These are phyloP conservation scores for Microchirus variegatus DNA, from an alignment of 2,797 vertebrate genomes.

Conservation along the genomic window DNA sequence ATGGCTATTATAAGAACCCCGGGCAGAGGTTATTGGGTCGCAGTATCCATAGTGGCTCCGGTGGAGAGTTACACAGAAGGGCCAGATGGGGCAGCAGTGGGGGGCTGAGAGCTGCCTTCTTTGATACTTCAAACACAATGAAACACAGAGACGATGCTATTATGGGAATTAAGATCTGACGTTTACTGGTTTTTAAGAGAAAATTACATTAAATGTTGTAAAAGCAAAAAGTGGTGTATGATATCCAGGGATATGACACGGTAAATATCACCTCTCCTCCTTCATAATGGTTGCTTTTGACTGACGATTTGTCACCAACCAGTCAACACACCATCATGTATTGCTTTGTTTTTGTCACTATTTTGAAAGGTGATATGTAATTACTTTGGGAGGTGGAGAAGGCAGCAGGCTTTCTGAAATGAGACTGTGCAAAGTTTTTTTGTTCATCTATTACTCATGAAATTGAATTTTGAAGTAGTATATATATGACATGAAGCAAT, in stretches of 20 bases:
- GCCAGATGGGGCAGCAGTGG: conserved; percentile 70
- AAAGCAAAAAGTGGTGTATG: neutral
- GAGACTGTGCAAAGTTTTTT: conserved; percentile 1
- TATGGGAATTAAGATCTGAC: conserved; percentile 24
- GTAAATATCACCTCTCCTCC: neutral
- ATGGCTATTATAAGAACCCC: conserved; percentile 61
- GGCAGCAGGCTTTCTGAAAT: neutral
- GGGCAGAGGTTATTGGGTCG: conserved; percentile 65
- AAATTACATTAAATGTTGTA: neutral
- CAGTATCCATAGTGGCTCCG: conserved; percentile 47
- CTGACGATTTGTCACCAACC: neutral
- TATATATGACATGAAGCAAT: neutral
- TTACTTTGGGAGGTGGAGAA: neutral
- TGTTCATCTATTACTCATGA: conserved; percentile 7
- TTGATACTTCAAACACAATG: too few relatives aligned
- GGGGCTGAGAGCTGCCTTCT: conserved; percentile 45
- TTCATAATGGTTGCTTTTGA: neutral
- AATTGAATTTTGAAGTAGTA: neutral
- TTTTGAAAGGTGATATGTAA: neutral
- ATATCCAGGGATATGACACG: neutral
- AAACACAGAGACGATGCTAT: conserved; percentile 19
- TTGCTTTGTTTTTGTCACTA: neutral
- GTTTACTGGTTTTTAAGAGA: neutral
- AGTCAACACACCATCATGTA: neutral
- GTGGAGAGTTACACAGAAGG: conserved; percentile 54